Evolutionary conservation across 1,140 invertebrate genomes (phyloP).

Genomic region (Olivierus martensii): DNA sequence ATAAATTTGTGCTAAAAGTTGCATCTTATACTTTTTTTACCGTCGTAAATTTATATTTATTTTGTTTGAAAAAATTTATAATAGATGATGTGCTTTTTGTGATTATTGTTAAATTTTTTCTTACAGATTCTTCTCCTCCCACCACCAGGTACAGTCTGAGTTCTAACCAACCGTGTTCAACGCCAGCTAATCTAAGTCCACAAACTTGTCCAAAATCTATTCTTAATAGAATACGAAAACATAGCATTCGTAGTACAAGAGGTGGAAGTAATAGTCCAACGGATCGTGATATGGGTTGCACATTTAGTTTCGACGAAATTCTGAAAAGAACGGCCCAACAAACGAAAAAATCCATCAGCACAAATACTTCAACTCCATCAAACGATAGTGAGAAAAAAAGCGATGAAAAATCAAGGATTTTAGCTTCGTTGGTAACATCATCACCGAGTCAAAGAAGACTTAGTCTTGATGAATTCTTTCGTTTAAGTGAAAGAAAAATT

Average conservation of each 20-base stretch:
- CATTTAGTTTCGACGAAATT: conserved; percentile 67
- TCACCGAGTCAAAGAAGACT: conserved; percentile 24
- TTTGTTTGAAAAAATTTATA: too few species aligned
- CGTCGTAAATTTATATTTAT: too few species aligned
- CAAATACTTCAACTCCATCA: neutral
- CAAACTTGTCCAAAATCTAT: conserved; percentile 12
- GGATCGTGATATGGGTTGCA: conserved; percentile 33
- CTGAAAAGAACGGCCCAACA: conserved; percentile 36
- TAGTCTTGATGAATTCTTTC: conserved; percentile 45
- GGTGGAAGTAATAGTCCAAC: conserved; percentile 5
- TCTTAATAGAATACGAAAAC: conserved; percentile 12
- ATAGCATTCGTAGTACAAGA: conserved; percentile 7
- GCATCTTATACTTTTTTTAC: too few species aligned
- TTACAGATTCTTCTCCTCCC: conserved; percentile 18
- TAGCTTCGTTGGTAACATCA: conserved; percentile 48
- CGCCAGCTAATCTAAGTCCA: conserved; percentile 16
- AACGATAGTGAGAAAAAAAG: conserved; percentile 40
- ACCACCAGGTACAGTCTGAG: conserved; percentile 18
- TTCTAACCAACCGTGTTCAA: conserved; percentile 13
- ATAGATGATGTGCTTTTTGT: too few species aligned
- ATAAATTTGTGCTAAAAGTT: neutral
- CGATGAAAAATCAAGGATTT: conserved; percentile 31
- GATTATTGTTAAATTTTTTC: too few species aligned
- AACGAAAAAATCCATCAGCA: neutral
- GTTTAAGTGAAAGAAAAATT: conserved; percentile 40